Percentiles rank a stretch among this genome's conserved stretches.
Conservation (phyloP, 2,113 vertebrate species). For the Tychaedon coryphoeus region DNA sequence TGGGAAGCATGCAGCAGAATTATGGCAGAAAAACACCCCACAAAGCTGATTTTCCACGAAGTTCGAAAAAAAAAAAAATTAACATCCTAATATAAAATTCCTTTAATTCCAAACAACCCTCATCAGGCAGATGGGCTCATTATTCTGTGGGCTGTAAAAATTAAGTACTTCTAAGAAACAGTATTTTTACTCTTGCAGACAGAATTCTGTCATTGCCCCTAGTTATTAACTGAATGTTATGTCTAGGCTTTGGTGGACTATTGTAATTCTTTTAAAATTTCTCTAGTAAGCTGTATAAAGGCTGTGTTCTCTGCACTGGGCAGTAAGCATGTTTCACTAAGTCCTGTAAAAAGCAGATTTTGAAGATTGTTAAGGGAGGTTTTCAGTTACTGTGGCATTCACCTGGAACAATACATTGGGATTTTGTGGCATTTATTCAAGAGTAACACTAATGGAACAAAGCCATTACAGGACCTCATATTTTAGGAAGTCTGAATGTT, state of each 20-base stretch:
- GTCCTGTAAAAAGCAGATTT: not conserved
- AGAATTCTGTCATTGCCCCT: not conserved
- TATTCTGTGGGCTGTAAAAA: not conserved
- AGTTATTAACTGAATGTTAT: not conserved
- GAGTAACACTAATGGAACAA: not conserved
- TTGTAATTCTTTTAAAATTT: not conserved
- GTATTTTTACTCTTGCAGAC: not conserved
- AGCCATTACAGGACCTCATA: not conserved
- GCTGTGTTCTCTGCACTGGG: not conserved
- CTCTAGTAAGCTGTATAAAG: not conserved
- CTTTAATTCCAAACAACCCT: not conserved
- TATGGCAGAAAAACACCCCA: not conserved
- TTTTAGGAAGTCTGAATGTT: not conserved
- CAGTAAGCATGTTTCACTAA: not conserved
- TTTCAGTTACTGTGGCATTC: not conserved
- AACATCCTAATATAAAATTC: not conserved
- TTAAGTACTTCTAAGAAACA: not conserved
- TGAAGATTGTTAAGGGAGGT: not conserved
- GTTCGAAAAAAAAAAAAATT: not conserved
- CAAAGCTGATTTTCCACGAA: not conserved
- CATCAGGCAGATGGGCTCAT: not conserved
- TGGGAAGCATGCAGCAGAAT: not conserved
- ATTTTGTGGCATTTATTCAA: not conserved
- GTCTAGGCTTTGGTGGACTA: not conserved
- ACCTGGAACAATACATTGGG: not conserved